Evolutionary conservation across 1,140 invertebrate species (phyloP).

Genomic region (Rhyacophila brunnea): DNA sequence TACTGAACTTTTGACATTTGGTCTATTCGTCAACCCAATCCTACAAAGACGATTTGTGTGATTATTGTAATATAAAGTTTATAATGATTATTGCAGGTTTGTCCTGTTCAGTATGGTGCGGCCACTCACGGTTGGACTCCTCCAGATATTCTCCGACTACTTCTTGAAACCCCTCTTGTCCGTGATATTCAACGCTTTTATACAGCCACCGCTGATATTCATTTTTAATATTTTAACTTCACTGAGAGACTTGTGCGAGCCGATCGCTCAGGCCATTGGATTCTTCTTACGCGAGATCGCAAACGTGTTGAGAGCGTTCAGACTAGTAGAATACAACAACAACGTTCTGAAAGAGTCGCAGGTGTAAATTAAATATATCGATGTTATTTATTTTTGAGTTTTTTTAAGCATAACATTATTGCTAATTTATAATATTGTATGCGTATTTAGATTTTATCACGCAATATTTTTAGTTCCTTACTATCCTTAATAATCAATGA

Average conservation of each 20-base stretch:
- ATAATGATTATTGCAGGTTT: conserved; percentile 46
- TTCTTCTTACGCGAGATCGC: conserved; percentile 54
- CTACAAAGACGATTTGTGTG: no score
- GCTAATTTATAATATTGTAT: no score
- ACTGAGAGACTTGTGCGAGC: conserved; percentile 59
- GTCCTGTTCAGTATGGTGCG: conserved; percentile 58
- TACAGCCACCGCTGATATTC: conserved; percentile 63
- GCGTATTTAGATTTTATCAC: no score
- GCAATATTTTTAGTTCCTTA: no score
- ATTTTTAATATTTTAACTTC: conserved; percentile 63
- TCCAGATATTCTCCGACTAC: conserved; percentile 65
- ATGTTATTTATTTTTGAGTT: no score
- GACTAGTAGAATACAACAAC: conserved; percentile 45
- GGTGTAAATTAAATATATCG: no score
- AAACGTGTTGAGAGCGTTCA: conserved; percentile 47
- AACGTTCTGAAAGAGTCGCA: no score
- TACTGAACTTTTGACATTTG: no score
- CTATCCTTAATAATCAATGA: no score
- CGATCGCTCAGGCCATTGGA: conserved; percentile 51
- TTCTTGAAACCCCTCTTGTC: conserved; percentile 63
- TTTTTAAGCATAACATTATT: no score
- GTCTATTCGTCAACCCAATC: no score
- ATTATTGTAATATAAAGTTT: no score
- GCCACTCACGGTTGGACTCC: conserved; percentile 59
- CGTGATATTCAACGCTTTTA: conserved; percentile 61